Evolutionary conservation across 2,797 vertebrate species (phyloP).

Genomic region (Lemur catta): DNA sequence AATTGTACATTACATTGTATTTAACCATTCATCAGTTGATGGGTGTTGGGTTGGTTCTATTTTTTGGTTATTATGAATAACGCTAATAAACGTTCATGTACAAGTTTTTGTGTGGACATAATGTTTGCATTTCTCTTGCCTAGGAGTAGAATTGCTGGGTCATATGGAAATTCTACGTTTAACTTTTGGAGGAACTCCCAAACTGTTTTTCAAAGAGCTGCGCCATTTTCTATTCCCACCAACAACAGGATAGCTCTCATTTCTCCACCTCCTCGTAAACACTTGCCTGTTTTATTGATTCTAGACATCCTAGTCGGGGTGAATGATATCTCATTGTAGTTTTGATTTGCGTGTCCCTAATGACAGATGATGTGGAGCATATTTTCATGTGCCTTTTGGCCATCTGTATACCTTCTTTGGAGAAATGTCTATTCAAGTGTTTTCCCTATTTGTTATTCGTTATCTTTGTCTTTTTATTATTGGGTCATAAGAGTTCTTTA

Average conservation of each 20-base stretch:
- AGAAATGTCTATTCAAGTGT: not conserved
- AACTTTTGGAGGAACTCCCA: not conserved
- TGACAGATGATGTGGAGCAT: not conserved
- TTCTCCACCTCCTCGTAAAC: not conserved
- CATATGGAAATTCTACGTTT: not conserved
- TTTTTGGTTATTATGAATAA: slow-evolving; percentile 3
- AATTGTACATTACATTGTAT: not conserved
- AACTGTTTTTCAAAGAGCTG: not conserved
- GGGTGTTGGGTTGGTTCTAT: not conserved
- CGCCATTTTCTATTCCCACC: not conserved
- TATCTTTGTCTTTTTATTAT: not conserved
- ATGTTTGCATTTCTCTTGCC: not conserved
- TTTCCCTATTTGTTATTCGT: not conserved
- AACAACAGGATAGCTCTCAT: not conserved
- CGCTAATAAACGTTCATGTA: not conserved
- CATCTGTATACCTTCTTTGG: not conserved
- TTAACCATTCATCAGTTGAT: not conserved
- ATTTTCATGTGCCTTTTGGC: not conserved
- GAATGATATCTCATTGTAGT: not conserved
- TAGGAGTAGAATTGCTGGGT: not conserved
- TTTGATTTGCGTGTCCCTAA: not conserved
- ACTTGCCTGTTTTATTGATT: not conserved
- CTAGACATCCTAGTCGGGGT: not conserved
- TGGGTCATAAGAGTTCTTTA: not conserved
- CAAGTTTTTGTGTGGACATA: not conserved